These are phyloP conservation scores for Helicoverpa armigera DNA, from an alignment of 1,140 invertebrate species.

Conservation along the genomic window DNA sequence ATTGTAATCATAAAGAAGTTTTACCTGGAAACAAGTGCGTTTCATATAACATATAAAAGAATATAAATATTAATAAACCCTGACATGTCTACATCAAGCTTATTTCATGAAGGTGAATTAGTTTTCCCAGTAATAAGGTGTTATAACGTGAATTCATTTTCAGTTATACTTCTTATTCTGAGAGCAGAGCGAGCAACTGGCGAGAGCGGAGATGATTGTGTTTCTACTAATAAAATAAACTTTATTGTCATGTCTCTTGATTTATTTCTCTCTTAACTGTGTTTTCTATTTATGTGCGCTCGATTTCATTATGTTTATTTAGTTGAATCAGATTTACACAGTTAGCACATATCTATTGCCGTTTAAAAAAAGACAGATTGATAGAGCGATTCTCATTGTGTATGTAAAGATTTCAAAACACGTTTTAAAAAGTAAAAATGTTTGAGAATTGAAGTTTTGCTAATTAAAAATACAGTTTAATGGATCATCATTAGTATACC, in stretches of 20 bases:
- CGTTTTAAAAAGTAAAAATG: too few species aligned
- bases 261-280: constrained; percentile 24
- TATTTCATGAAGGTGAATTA: constrained; percentile 16
- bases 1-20: too few species aligned
- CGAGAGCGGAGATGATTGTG: constrained; percentile 32
- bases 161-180: constrained; percentile 51
- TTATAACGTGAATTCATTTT: constrained; percentile 33
- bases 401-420: too few species aligned
- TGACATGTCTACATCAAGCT: neutral
- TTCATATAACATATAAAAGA: neutral
- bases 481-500: too few species aligned
- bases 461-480: too few species aligned
- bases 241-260: constrained; percentile 16
- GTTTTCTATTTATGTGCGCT: neutral
- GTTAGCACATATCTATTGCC: too few species aligned
- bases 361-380: too few species aligned
- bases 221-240: constrained; percentile 25
- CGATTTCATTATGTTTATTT: neutral
- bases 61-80: neutral
- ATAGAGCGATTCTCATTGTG: too few species aligned
- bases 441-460: too few species aligned
- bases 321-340: too few species aligned
- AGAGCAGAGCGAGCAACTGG: constrained; percentile 12
- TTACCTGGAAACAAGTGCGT: too few species aligned
- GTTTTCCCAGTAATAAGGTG: constrained; percentile 15